Conservation (phyloP, 2,888 invertebrate species). For the Drepanosiphum platanoidis region DNA sequence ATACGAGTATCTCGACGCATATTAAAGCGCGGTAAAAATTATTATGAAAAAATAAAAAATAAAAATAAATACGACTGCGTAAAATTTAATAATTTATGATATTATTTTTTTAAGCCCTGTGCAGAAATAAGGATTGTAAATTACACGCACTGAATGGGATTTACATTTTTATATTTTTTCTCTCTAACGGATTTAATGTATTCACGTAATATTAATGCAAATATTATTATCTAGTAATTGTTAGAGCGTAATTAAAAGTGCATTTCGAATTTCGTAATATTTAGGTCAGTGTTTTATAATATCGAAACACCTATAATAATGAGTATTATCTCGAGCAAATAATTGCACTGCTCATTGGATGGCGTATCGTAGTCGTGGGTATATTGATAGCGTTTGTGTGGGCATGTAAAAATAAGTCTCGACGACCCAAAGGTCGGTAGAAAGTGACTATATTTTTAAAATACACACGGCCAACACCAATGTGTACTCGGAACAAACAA, state of each 20-base stretch:
- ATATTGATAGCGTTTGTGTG: too few relatives aligned
- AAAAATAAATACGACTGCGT: not conserved
- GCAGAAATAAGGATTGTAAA: not conserved
- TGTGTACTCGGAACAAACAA: too few relatives aligned
- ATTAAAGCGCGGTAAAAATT: too few relatives aligned
- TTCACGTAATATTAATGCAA: not conserved
- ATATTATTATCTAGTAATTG: slow-evolving; percentile 14
- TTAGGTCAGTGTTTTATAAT: not conserved
- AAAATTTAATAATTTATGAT: slow-evolving; percentile 15
- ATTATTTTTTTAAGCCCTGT: not conserved
- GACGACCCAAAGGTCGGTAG: too few relatives aligned
- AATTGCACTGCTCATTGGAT: too few relatives aligned
- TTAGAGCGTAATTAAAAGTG: not conserved
- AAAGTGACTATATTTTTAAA: too few relatives aligned
- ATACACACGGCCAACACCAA: too few relatives aligned
- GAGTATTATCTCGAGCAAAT: too few relatives aligned
- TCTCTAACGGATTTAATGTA: not conserved
- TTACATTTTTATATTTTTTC: not conserved
- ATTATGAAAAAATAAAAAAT: too few relatives aligned
- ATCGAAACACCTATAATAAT: not conserved
- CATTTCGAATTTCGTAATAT: not conserved
- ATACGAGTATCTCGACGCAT: too few relatives aligned
- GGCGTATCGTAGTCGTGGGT: too few relatives aligned
- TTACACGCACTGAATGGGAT: not conserved
- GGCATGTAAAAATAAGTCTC: too few relatives aligned